Evolutionary conservation across 1,140 invertebrate species (phyloP).

Genomic region (Neodiprion fabricii): DNA sequence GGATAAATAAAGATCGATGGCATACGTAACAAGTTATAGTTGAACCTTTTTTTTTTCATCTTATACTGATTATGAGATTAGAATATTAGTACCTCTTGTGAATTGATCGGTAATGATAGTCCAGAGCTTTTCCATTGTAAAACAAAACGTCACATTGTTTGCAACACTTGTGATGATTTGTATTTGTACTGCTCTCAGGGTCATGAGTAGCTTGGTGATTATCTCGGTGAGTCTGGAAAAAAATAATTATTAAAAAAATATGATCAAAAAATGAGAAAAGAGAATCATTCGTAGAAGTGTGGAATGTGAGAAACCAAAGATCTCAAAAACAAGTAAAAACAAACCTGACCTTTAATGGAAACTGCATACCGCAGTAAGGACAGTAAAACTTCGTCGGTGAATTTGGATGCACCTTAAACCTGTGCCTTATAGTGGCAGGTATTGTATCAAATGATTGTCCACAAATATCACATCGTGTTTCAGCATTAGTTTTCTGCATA

Average conservation of each 20-base stretch:
- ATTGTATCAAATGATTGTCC: slow-evolving; percentile 66
- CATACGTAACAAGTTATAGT: slow-evolving; percentile 21
- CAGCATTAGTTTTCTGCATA: slow-evolving; percentile 34
- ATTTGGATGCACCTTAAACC: slow-evolving; percentile 71
- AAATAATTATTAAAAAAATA: slow-evolving; percentile 22
- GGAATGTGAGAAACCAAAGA: background rate
- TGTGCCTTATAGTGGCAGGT: slow-evolving; percentile 71
- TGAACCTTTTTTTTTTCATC: background rate
- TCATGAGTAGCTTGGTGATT: slow-evolving; percentile 65
- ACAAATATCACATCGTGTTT: slow-evolving; percentile 66
- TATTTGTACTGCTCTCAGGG: slow-evolving; percentile 44
- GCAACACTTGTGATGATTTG: slow-evolving; percentile 61
- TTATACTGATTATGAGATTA: background rate
- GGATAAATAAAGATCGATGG: background rate
- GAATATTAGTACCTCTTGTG: slow-evolving; percentile 59
- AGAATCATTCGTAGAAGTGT: background rate
- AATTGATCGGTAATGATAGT: slow-evolving; percentile 70
- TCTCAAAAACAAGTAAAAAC: background rate
- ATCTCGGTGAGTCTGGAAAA: slow-evolving; percentile 66
- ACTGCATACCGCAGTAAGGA: slow-evolving; percentile 72
- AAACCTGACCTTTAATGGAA: slow-evolving; percentile 68
- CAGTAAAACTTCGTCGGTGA: slow-evolving; percentile 71
- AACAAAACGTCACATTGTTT: slow-evolving; percentile 67
- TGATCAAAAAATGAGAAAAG: background rate
- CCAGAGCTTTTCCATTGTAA: slow-evolving; percentile 65